A percentile compares a stretch with the other conserved stretches of the same genome.
Evolutionary conservation across 35 echinoderm and acorn worm species (phyloP).

Genomic region (Amphiura filiformis): DNA sequence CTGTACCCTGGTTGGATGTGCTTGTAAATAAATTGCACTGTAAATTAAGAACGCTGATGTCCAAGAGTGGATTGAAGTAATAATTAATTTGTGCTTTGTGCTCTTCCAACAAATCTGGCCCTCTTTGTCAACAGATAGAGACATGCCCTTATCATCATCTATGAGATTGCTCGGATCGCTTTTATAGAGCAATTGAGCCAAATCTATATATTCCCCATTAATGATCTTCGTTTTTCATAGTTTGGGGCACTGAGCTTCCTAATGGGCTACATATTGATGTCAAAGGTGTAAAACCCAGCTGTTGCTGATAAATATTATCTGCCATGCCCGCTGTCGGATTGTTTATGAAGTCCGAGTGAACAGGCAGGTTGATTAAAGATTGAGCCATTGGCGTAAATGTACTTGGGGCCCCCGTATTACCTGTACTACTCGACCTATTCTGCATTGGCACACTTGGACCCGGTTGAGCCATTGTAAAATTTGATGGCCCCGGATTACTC

Average conservation of each 20-base stretch:
- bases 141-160: not conserved
- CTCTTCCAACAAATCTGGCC: not conserved
- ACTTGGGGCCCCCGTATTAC: no score
- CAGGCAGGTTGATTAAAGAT: no score
- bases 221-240: not conserved
- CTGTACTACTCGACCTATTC: no score
- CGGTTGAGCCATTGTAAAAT: no score
- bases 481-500: no score
- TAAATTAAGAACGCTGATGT: not conserved
- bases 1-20: not conserved
- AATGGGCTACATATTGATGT: not conserved
- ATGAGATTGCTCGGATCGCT: not conserved
- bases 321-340: no score
- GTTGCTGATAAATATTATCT: no score
- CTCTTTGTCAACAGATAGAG: no score
- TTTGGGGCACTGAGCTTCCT: not conserved
- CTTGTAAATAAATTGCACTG: not conserved
- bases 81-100: not conserved
- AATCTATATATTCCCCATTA: not conserved
- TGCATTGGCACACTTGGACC: no score
- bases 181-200: not conserved
- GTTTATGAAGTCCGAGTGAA: no score
- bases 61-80: slow-evolving; percentile 7
- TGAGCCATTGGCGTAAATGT: no score
- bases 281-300: not conserved